Base-by-base conservation (phyloP, 2,797 vertebrate species). In the Gymnothorax javanicus region DNA sequence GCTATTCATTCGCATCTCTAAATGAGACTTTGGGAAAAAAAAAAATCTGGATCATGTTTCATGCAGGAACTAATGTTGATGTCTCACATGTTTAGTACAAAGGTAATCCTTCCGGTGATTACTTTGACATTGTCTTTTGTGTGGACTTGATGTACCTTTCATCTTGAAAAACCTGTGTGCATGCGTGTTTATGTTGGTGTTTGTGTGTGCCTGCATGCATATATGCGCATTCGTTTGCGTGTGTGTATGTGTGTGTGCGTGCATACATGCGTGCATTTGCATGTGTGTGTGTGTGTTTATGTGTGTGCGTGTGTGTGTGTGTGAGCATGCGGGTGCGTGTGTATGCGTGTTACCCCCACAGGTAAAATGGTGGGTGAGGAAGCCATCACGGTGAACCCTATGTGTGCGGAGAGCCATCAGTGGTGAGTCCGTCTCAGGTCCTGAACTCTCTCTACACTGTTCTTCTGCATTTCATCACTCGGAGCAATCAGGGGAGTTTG, bases 391-490 rank as follows among this genome's bases (percentile, higher is more conserved):
- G 89, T 97, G 93, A 97, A 98, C 90, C 96, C 96, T 0, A 89
- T 56, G 54, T 98, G 97, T 94, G 97, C 98, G 84, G 95, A 97
- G 86, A 97, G 97, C 93, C 98, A 99, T 92, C 96, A 97, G 90
- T 99, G 98, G 98, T 99, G 95, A 93, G 97, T 96, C 87, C 86
- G 9, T 56, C 23, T 54, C 25, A 54, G 27, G 73, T 79, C n/a
- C 75, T 54, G 73, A 17, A 52, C 73, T 52, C 73, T 43, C 33
- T 43, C 33, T 43, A 2, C 33, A 43, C 33, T 43, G 33, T 43
- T 1, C 73, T 52, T 17, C 73, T 2, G 27, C 20, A 27, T 7
- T 3, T 20, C 23, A 6, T 20, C 13, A 3, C 62, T 67, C 23
- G 7, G 67, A 25, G 25, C 27, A 73, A 13, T 73, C 69, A 73